These are phyloP conservation scores for Catalaphyllia jardinei DNA, from an alignment of 64 coral and sea anemone species.

Conservation along the genomic window DNA sequence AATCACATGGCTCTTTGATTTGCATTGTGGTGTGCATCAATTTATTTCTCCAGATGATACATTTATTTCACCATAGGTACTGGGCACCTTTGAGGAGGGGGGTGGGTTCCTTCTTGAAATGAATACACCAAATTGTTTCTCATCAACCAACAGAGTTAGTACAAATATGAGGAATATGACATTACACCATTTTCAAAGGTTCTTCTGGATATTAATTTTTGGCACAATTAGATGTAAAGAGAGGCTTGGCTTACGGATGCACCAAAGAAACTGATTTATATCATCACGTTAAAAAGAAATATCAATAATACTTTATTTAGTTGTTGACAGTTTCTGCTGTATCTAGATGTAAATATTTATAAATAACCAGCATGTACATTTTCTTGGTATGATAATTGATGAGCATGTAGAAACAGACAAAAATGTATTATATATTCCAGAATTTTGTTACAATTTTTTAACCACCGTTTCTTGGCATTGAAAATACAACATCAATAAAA, in stretches of 20 bases:
- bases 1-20: no score
- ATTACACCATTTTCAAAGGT: no score
- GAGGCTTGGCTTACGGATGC: not conserved
- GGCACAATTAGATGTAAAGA: no score
- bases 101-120: no score
- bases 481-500: not conserved
- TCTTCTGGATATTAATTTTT: no score
- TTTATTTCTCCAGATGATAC: no score
- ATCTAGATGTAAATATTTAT: slow-evolving; percentile 19
- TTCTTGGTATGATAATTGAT: not conserved
- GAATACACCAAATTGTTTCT: no score
- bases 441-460: slow-evolving; percentile 4
- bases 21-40: no score
- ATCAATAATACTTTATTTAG: not conserved
- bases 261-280: not conserved
- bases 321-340: not conserved
- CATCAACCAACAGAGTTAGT: no score
- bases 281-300: not conserved
- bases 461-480: not conserved
- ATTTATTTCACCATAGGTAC: no score
- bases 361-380: slow-evolving; percentile 15
- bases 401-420: not conserved
- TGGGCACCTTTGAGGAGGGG: no score
- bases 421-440: slow-evolving; percentile 13
- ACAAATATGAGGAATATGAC: no score